These are phyloP conservation scores for Ennomos quercinarius DNA, from an alignment of 2,888 invertebrate genomes.

Conservation along the genomic window DNA sequence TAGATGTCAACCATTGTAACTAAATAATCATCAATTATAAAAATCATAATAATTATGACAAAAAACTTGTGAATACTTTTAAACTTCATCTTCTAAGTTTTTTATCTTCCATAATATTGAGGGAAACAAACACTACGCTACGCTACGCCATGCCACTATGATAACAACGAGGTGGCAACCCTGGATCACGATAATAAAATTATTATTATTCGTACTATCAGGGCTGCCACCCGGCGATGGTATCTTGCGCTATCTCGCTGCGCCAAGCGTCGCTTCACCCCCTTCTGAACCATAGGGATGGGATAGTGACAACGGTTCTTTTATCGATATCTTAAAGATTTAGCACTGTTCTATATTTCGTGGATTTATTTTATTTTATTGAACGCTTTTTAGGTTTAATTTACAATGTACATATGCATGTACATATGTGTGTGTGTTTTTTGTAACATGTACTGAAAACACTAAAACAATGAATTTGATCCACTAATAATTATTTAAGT, in stretches of 20 bases:
- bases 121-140: constrained; percentile 17
- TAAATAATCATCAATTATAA: too few relatives aligned
- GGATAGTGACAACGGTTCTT: constrained; percentile 46
- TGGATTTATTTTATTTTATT: too few relatives aligned
- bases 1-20: too few relatives aligned
- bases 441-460: too few relatives aligned
- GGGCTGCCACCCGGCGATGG: constrained; percentile 79
- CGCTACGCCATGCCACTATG: constrained; percentile 38
- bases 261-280: constrained; percentile 83
- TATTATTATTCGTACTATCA: constrained; percentile 83
- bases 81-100: constrained; percentile 1
- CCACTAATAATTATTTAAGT: too few relatives aligned
- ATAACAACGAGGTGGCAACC: constrained; percentile 60
- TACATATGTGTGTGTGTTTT: too few relatives aligned
- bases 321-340: constrained; percentile 40
- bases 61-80: too few relatives aligned
- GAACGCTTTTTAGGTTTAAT: too few relatives aligned
- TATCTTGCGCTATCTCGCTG: constrained; percentile 80
- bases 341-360: too few relatives aligned
- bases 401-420: too few relatives aligned
- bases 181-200: constrained; percentile 82
- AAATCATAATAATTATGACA: too few relatives aligned
- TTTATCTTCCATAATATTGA: constrained; percentile 18
- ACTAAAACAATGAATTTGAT: too few relatives aligned
- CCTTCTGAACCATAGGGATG: constrained; percentile 65